Conservation (phyloP, 2,113 vertebrate species). For the Aramus guarauna region DNA sequence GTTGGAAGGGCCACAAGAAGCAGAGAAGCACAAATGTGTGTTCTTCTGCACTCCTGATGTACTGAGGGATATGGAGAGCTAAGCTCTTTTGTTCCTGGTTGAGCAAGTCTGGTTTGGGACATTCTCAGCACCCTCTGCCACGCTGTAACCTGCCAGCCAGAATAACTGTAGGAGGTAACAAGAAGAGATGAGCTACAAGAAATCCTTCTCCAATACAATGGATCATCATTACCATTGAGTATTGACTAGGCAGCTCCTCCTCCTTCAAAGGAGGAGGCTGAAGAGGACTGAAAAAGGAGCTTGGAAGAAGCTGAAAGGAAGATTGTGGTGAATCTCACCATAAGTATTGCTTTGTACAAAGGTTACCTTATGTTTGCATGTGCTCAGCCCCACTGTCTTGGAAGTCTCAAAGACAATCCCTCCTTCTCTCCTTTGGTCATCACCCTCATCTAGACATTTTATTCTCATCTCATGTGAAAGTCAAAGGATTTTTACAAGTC, state of each 20-base stretch:
- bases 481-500: not conserved
- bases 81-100: not conserved
- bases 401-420: not conserved
- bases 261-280: not conserved
- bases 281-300: not conserved
- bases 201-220: not conserved
- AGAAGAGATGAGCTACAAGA: not conserved
- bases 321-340: not conserved
- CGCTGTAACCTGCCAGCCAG: not conserved
- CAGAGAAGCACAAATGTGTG: not conserved
- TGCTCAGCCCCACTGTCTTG: not conserved
- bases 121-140: not conserved
- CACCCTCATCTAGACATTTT: not conserved
- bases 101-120: not conserved
- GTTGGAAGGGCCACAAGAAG: not conserved
- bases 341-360: not conserved
- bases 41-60: not conserved
- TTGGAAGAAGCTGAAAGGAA: not conserved
- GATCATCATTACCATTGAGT: not conserved
- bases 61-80: not conserved
- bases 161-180: not conserved
- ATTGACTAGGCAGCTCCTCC: not conserved
- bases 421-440: not conserved
- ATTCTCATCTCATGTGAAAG: not conserved
- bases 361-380: not conserved